phyloP scores from a whole-genome alignment of 2,888 invertebrate species.

The Zygaena filipendulae region DNA sequence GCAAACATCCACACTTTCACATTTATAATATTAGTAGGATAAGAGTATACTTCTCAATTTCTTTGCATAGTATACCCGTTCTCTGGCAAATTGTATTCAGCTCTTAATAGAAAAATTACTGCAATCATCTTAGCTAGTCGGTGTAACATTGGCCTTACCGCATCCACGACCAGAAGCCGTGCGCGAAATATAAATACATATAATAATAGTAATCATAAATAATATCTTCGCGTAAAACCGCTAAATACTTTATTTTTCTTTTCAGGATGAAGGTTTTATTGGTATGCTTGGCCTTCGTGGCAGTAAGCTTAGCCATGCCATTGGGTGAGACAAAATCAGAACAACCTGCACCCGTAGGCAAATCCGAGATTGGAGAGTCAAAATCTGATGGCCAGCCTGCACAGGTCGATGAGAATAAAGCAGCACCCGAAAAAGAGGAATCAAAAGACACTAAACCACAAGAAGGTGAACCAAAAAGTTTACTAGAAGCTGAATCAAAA shows the following conservation, averaged over 20 bases:
- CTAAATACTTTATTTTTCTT: constrained; percentile 40
- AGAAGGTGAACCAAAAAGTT: constrained; percentile 2
- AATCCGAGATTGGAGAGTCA: constrained; percentile 1
- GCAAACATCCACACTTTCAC: no score
- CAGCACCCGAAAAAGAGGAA: no score
- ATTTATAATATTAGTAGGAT: no score
- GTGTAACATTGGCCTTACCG: constrained; percentile 66
- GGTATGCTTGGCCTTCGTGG: constrained; percentile 68
- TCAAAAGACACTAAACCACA: no score
- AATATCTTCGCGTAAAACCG: constrained; percentile 31
- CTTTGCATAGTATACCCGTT: no score
- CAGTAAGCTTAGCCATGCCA: constrained; percentile 69
- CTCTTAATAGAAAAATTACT: constrained; percentile 62
- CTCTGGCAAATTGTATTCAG: no score
- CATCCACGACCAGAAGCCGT: constrained; percentile 50
- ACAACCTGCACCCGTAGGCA: constrained; percentile 22
- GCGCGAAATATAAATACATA: no score
- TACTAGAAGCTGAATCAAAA: background rate
- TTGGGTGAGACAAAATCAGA: constrained; percentile 59
- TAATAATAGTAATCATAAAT: no score
- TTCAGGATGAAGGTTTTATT: constrained; percentile 75
- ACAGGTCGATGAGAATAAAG: no score
- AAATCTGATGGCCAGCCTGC: no score
- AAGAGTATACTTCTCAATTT: no score
- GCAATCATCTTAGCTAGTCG: constrained; percentile 34